Evolutionary conservation across 2,797 vertebrate species (phyloP), one percentile per base, ranked within the genome.

Genomic region (Melanotaenia pygmaea): DNA sequence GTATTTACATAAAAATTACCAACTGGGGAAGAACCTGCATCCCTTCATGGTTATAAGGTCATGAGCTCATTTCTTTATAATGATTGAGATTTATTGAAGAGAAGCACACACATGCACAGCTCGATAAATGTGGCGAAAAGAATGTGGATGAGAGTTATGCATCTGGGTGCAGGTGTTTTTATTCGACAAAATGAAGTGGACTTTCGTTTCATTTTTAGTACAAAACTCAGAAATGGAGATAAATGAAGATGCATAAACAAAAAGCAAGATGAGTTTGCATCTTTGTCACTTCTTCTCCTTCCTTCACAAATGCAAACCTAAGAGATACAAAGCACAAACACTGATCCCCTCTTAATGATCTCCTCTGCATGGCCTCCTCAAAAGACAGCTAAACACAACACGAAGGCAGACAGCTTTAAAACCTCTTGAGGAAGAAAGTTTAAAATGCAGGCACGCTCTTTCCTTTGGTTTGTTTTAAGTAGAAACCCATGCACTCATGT

Each of bases 341-440:
- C 71, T 75, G 72, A 81, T 82, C 81, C 72, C 78, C 64, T 71
- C 81, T 88, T 89, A 88, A 86, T 86, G 81, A 88, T 80, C 81
- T 89, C 71, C 67, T 81, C 65, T 79, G 61, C 12, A 1, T 58
- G 63, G 68, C 71, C 77, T 82, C 67, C 67, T 78, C 59, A 22
- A 32, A 32, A 74, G 74, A 80, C 63, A 64, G 45, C 54, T 79
- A 67, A 82, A 82, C 71, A 75, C 58, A 45, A 84, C 70, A 82
- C 74, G 74, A 81, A 77, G 72, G 59, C 63, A 68, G 81, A 80
- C 76, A 81, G 75, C 35, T 84, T 84, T 77, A 82, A 2, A 26
- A 18, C 4, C 16, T 74, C 65, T 73, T 73, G 53, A 70, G 67
- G 68, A 74, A 62, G 43, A 77, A 35, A 77, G 57, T 16, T 16